A percentile compares a stretch with the other conserved stretches of the same genome.
phyloP scores from a whole-genome alignment of 2,888 invertebrate genomes.

The Cantharis lateralis region DNA sequence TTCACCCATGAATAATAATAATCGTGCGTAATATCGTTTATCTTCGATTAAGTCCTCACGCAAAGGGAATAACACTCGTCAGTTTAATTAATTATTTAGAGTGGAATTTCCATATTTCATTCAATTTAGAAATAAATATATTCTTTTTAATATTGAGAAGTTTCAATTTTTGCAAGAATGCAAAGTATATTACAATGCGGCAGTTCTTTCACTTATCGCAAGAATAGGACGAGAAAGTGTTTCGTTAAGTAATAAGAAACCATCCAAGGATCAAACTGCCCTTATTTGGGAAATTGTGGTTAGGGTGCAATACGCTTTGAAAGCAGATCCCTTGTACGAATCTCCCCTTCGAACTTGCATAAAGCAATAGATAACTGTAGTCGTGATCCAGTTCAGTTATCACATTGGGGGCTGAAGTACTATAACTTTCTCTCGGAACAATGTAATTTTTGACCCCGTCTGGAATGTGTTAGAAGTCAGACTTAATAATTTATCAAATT shows the following conservation, averaged over 20 bases:
- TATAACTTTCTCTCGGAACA: background rate
- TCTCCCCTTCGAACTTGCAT: background rate
- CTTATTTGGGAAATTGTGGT: background rate
- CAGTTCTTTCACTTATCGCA: background rate
- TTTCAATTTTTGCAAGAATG: background rate
- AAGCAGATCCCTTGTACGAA: background rate
- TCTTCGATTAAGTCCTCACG: background rate
- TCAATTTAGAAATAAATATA: background rate
- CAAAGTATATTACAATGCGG: background rate
- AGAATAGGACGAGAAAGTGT: background rate
- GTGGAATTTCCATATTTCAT: background rate
- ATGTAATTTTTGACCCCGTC: background rate
- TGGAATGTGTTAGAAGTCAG: background rate
- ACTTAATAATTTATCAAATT: background rate
- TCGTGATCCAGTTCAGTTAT: background rate
- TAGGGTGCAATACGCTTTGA: background rate
- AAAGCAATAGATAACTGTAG: background rate
- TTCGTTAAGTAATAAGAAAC: background rate
- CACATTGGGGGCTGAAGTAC: background rate
- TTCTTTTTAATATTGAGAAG: background rate
- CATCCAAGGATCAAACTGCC: background rate
- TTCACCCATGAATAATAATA: background rate
- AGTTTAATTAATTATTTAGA: background rate
- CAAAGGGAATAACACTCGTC: background rate
- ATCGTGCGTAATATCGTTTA: background rate